Percentiles rank a stretch among this genome's conserved stretches.
These are phyloP conservation scores for Dyspetes luteomarginatus DNA, from an alignment of 2,888 invertebrate species.

Conservation along the genomic window DNA sequence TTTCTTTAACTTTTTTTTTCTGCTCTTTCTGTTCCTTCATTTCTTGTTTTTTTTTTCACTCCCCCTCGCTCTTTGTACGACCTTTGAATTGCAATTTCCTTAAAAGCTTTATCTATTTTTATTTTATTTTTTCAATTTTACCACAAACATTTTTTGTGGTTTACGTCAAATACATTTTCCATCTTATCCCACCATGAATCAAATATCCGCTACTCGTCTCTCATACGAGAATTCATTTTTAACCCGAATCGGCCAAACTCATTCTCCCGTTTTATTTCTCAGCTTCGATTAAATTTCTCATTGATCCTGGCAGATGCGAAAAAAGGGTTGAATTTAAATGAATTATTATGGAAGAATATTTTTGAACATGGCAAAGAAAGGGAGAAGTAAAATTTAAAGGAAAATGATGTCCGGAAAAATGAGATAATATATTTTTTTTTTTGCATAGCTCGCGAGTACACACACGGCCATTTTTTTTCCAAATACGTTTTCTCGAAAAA, in stretches of 20 bases:
- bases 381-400: no score
- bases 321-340: no score
- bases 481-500: background rate
- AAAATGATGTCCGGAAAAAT: no score
- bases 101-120: slow-evolving; percentile 57
- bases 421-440: no score
- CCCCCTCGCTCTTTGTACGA: background rate
- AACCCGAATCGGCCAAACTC: background rate
- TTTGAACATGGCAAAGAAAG: no score
- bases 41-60: background rate
- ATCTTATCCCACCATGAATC: slow-evolving; percentile 64
- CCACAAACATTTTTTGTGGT: slow-evolving; percentile 24
- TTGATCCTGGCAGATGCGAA: no score
- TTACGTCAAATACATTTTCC: slow-evolving; percentile 23
- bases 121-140: slow-evolving; percentile 20
- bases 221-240: slow-evolving; percentile 1
- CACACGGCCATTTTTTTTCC: no score
- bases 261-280: background rate
- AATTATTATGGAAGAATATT: no score
- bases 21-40: background rate
- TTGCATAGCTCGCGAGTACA: no score
- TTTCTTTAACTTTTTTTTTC: background rate
- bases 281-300: slow-evolving; percentile 9
- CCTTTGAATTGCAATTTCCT: slow-evolving; percentile 58
- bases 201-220: slow-evolving; percentile 56